These are phyloP conservation scores for Onychomys arenicola DNA, from an alignment of 2,797 vertebrate species.

Conservation along the genomic window DNA sequence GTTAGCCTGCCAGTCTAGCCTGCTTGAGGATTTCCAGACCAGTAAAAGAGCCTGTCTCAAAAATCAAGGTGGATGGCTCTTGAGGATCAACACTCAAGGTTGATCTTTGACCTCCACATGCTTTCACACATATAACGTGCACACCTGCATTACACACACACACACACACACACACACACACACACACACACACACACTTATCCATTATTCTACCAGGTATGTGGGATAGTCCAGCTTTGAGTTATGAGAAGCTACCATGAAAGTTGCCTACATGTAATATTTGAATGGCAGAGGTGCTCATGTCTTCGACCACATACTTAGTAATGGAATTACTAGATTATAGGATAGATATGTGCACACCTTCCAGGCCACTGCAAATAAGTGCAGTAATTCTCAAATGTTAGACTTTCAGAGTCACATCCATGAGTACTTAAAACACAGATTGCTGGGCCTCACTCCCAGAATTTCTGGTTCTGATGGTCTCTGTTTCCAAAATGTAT, in stretches of 20 bases:
- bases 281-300: not conserved
- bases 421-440: not conserved
- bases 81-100: not conserved
- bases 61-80: not conserved
- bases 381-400: not conserved
- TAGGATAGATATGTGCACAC: not conserved
- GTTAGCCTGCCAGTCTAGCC: not conserved
- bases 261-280: not conserved
- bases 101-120: not conserved
- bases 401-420: not conserved
- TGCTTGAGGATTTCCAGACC: not conserved
- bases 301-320: not conserved
- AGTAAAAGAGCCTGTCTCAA: not conserved
- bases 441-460: accelerated
- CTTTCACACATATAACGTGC: no score
- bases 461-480: not conserved
- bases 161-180: not conserved
- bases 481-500: not conserved
- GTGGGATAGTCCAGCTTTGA: not conserved
- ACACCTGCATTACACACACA: not conserved
- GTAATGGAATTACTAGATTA: not conserved
- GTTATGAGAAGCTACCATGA: not conserved
- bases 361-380: not conserved
- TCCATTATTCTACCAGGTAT: not conserved
- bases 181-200: not conserved